A percentile compares a stretch with the other conserved stretches of the same genome.
Conservation (phyloP, 2,797 vertebrate species). For the Falco rusticolus region DNA sequence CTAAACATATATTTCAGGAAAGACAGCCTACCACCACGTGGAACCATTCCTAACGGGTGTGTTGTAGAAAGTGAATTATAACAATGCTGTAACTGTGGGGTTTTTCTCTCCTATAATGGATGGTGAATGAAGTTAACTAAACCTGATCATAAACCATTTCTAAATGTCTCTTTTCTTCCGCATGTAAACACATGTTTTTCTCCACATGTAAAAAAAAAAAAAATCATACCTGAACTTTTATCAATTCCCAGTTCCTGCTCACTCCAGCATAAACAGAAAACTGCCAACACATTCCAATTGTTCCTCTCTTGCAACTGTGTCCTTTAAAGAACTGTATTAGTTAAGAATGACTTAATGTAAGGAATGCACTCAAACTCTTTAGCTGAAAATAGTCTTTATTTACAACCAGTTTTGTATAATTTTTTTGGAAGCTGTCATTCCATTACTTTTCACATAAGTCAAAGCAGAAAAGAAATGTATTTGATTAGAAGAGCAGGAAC, state of each 20-base stretch:
- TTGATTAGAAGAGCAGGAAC: neutral
- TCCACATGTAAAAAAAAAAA: neutral
- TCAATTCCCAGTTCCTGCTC: neutral
- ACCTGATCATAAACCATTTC: neutral
- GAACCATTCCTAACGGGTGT: neutral
- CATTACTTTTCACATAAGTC: neutral
- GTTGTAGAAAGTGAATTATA: neutral
- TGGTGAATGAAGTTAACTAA: neutral
- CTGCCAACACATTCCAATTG: neutral
- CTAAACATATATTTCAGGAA: neutral
- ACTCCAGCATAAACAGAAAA: neutral
- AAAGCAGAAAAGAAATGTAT: neutral
- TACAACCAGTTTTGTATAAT: neutral
- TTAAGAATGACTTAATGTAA: neutral
- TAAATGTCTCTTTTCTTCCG: neutral
- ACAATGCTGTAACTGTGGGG: neutral
- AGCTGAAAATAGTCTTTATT: slow-evolving; percentile 44
- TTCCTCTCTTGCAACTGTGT: neutral
- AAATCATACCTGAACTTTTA: neutral
- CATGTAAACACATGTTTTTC: neutral
- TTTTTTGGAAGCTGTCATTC: neutral
- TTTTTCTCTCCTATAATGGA: neutral
- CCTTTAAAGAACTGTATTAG: slow-evolving; percentile 3
- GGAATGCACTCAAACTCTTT: slow-evolving; percentile 2
- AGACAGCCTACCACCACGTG: neutral